Evolutionary conservation across 2,113 vertebrate genomes (phyloP).

Genomic region (Macrotis lagotis): DNA sequence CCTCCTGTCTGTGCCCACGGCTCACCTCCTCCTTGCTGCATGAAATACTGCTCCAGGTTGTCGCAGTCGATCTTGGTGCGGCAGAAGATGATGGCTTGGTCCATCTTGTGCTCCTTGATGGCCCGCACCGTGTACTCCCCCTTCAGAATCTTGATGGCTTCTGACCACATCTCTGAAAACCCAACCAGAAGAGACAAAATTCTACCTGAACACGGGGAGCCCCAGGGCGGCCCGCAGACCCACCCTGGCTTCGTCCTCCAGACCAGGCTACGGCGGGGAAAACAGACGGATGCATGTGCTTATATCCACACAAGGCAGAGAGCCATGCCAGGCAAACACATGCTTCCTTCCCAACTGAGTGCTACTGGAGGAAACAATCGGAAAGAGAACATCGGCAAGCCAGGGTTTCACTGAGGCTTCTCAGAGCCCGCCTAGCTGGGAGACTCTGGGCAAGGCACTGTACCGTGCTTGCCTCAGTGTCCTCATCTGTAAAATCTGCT

Average conservation of each 20-base stretch:
- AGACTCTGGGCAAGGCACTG: not conserved
- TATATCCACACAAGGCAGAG: not conserved
- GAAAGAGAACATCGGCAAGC: no score
- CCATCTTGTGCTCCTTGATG: conserved; percentile 99
- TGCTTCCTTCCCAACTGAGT: no score
- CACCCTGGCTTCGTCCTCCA: no score
- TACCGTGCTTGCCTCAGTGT: not conserved
- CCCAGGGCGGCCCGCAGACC: fast-evolving
- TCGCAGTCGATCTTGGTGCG: conserved; percentile 99
- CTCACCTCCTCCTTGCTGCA: conserved; percentile 94
- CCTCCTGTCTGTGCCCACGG: no score
- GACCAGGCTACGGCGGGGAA: not conserved
- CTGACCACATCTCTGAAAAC: conserved; percentile 95
- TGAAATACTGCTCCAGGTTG: conserved; percentile 98
- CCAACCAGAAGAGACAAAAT: no score
- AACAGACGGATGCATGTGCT: not conserved
- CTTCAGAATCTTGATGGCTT: conserved; percentile 97
- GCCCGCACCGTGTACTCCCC: conserved; percentile 94
- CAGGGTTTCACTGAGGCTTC: no score
- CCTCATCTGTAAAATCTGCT: not conserved
- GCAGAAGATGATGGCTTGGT: conserved; percentile 98
- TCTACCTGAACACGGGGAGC: no score
- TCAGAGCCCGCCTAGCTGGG: not conserved
- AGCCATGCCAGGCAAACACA: not conserved
- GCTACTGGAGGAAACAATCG: no score